Percentiles rank a stretch among this genome's conserved stretches.
phyloP scores from a whole-genome alignment of 2,888 invertebrate genomes.

The Auanema sp. region DNA sequence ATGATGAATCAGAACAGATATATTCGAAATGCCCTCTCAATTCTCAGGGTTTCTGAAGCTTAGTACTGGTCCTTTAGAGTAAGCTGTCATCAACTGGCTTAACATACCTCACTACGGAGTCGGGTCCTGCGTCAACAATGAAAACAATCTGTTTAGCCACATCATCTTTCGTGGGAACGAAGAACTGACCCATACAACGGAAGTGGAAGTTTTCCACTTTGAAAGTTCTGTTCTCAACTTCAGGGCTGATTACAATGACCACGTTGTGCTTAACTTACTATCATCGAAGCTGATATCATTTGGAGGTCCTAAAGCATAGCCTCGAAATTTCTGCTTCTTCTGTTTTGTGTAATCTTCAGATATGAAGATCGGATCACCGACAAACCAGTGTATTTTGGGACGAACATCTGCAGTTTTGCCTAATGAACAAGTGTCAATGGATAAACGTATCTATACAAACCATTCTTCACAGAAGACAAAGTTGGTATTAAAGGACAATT shows the following conservation, averaged over 20 bases:
- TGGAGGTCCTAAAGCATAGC: too few species aligned
- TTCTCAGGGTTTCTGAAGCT: too few species aligned
- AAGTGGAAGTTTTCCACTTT: background rate
- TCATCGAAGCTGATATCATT: too few species aligned
- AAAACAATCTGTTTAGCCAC: conserved; percentile 14
- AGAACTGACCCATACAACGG: conserved; percentile 7
- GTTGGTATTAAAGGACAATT: too few species aligned
- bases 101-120: conserved; percentile 21
- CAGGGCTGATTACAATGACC: background rate
- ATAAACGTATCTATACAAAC: too few species aligned
- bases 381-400: background rate
- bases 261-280: too few species aligned
- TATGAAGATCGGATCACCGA: background rate
- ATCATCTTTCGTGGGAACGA: conserved; percentile 10
- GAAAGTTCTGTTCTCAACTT: conserved; percentile 3
- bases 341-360: background rate
- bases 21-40: background rate
- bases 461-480: too few species aligned
- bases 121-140: conserved; percentile 19
- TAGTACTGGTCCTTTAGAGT: too few species aligned
- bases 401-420: background rate
- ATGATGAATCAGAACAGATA: background rate
- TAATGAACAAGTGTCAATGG: too few species aligned
- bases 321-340: background rate
- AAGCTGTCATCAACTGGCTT: too few species aligned